Base-by-base conservation (phyloP, 2,888 invertebrate species). In the Drosophila anomalata region DNA sequence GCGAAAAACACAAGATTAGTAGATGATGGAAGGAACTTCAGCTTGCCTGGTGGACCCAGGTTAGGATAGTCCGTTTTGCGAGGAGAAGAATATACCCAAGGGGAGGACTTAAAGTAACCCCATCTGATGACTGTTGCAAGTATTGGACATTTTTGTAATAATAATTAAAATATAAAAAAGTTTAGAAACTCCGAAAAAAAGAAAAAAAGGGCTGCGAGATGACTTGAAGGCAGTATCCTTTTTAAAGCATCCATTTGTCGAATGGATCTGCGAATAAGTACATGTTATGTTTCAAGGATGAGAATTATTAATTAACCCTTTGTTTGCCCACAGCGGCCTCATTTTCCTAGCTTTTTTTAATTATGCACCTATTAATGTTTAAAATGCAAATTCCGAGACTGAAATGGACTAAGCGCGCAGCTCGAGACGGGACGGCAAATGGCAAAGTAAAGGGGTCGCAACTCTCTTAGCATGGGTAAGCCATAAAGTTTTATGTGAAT, bases 361-460 rank as follows among this genome's bases (percentile, higher is more conserved):
- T 85, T 85, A 82, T 82, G 82, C 85, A 85, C 76, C 82, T 85
- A 82, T 82, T 85, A 82, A 82, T 82, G 85, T 81, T 81, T 85
- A 79, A 85, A 82, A 74, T 60, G 77, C 82, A 77, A 60, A 84
- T 74, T 61, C 71, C 61, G 54, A 53, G 57, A 54, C 70, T 31
- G 22, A 36, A 52, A 44, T 29, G 24, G 24, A 33, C 50, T 14
- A 24, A 8, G 26, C 14, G 58, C 11, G 31, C 58, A 11, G 24
- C 1, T 22, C 56, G 12, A 22, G 17, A 41, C 41, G 20, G 22
- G 14, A 47, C 14, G 36, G 41, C n/a, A 22, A 36, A 36, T n/a
- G 14, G 57, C 3, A 5, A 14, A 8, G n/a, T 22, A n/a, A 51
- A 22, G 50, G 61, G 42, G 54, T 29, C 26, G 17, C 5, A 29